Evolutionary conservation across 2,113 vertebrate species (phyloP).

Genomic region (Caretta caretta): DNA sequence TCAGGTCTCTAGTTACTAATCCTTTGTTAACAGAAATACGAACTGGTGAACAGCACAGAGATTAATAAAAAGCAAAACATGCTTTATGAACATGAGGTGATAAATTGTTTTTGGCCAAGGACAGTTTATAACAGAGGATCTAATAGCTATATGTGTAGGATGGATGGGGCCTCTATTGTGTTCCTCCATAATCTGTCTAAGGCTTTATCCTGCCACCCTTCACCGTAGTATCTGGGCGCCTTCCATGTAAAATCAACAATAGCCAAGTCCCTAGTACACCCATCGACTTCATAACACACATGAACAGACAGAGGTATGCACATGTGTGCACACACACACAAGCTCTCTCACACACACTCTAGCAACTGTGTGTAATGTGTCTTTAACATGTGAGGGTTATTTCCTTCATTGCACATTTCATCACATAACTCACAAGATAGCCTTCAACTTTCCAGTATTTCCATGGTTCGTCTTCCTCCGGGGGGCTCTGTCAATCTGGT

Average conservation of each 20-base stretch:
- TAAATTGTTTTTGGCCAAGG: not conserved
- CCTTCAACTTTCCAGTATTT: not conserved
- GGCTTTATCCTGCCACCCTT: not conserved
- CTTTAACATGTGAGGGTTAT: fast-evolving
- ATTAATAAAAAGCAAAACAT: not conserved
- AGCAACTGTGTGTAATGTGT: not conserved
- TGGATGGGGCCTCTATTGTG: not conserved
- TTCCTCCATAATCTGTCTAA: not conserved
- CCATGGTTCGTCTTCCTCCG: fast-evolving
- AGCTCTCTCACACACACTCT: not conserved
- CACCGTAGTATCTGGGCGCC: not conserved
- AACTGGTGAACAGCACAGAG: not conserved
- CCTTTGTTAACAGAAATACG: too few species aligned
- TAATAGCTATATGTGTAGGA: not conserved
- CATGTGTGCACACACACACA: fast-evolving
- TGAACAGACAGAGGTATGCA: not conserved
- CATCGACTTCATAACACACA: not conserved
- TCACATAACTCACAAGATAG: fast-evolving
- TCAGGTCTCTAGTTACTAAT: fast-evolving
- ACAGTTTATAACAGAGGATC: not conserved
- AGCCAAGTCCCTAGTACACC: too few species aligned
- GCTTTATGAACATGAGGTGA: not conserved
- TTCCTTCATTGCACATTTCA: not conserved
- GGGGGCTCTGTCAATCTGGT: not conserved
- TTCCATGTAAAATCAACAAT: not conserved